Percentiles rank a stretch among this genome's conserved stretches.
Conservation (phyloP, 2,888 invertebrate species). For the Hemithea aestivaria region DNA sequence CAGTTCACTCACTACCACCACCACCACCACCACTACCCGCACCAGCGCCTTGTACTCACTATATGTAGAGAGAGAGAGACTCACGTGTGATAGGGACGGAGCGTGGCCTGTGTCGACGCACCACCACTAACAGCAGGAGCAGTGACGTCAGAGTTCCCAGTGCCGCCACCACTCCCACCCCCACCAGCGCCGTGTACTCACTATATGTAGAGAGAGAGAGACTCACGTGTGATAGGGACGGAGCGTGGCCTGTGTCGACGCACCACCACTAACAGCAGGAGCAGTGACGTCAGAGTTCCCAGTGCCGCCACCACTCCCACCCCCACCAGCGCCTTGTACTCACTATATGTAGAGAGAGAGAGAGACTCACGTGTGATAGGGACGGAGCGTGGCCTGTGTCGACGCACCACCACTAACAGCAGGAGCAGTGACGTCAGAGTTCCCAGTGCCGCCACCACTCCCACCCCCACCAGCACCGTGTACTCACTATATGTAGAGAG, state of each 20-base stretch:
- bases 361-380: conserved; percentile 68
- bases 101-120: conserved; percentile 81
- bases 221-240: conserved; percentile 69
- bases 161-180: conserved; percentile 93
- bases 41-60: conserved; percentile 87
- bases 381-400: conserved; percentile 78
- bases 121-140: conserved; percentile 87
- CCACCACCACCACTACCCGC: conserved; percentile 92
- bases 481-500: too few species aligned
- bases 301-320: conserved; percentile 93
- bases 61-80: too few species aligned
- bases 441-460: conserved; percentile 91
- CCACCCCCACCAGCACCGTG: conserved; percentile 92
- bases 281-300: conserved; percentile 89
- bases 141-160: conserved; percentile 90
- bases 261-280: conserved; percentile 88
- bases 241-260: conserved; percentile 81
- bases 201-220: too few species aligned
- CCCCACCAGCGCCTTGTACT: conserved; percentile 92
- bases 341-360: too few species aligned
- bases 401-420: conserved; percentile 87
- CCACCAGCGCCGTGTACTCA: conserved; percentile 86
- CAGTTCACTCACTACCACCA: conserved; percentile 89
- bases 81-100: conserved; percentile 69
- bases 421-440: conserved; percentile 89